phyloP scores from a whole-genome alignment of 2,888 invertebrate genomes.

The Drosophila cognata region DNA sequence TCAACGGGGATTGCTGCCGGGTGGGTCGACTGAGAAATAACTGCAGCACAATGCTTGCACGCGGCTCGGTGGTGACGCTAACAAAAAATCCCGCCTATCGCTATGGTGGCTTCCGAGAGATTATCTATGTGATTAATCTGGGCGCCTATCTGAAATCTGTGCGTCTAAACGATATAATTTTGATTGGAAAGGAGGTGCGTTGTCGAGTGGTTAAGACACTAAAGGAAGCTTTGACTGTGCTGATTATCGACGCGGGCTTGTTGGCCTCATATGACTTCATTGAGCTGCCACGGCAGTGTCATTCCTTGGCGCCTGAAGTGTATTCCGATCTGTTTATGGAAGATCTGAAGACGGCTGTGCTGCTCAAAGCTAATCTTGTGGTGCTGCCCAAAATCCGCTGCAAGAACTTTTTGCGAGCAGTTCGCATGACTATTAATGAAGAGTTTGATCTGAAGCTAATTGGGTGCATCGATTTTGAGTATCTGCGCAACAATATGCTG shows the following conservation, averaged over 20 bases:
- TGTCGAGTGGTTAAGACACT: conserved; percentile 79
- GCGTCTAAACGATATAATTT: conserved; percentile 72
- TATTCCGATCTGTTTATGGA: conserved; percentile 57
- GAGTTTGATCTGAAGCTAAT: conserved; percentile 68
- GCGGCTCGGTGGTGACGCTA: conserved; percentile 73
- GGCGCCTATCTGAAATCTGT: conserved; percentile 72
- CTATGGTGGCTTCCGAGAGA: conserved; percentile 79
- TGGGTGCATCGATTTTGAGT: conserved; percentile 77
- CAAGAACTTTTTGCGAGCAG: conserved; percentile 64
- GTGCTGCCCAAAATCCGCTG: conserved; percentile 77
- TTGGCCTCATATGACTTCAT: conserved; percentile 82
- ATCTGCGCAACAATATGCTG: conserved; percentile 74
- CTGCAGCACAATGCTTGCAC: conserved; percentile 67
- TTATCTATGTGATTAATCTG: conserved; percentile 81
- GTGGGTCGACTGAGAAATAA: conserved; percentile 83
- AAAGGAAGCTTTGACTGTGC: conserved; percentile 70
- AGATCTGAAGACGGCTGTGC: conserved; percentile 72
- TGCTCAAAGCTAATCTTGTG: conserved; percentile 75
- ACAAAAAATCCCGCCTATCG: conserved; percentile 79
- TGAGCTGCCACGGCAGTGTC: conserved; percentile 80
- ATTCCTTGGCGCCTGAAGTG: conserved; percentile 46
- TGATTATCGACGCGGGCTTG: conserved; percentile 71
- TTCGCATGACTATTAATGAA: conserved; percentile 55
- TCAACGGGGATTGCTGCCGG: conserved; percentile 82
- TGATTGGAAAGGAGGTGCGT: conserved; percentile 68